Percentiles rank a stretch among this genome's conserved stretches.
Evolutionary conservation across 1,140 invertebrate species (phyloP).

Genomic region (Radopholus similis): DNA sequence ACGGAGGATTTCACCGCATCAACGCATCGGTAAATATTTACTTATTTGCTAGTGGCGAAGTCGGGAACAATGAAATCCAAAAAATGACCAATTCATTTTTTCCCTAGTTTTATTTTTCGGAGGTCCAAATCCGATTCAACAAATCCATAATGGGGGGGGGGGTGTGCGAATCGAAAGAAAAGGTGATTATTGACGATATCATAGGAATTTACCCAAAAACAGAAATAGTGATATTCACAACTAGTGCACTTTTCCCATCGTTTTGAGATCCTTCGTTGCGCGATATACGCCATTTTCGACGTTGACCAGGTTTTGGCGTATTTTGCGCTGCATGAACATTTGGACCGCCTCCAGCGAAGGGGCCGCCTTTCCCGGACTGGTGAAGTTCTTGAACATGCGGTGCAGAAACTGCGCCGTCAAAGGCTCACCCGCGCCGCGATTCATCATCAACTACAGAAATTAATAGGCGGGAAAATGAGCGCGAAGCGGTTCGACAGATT

Average conservation of each 20-base stretch:
- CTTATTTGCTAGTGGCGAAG: too few species aligned
- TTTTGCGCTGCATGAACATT: slow-evolving; percentile 51
- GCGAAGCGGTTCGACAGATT: too few species aligned
- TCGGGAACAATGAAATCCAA: too few species aligned
- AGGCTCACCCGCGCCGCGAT: slow-evolving; percentile 13
- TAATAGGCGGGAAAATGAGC: slow-evolving; percentile 70
- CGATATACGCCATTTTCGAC: slow-evolving; percentile 52
- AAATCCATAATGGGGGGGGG: too few species aligned
- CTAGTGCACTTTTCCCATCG: neutral
- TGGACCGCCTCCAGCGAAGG: slow-evolving; percentile 43
- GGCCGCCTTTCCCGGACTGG: slow-evolving; percentile 34
- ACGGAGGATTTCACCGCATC: too few species aligned
- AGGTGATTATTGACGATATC: too few species aligned
- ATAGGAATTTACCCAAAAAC: too few species aligned
- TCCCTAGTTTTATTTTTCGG: too few species aligned
- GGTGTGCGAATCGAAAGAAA: too few species aligned
- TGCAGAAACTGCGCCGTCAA: slow-evolving; percentile 32
- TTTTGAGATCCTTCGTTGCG: slow-evolving; percentile 35
- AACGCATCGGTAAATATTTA: too few species aligned
- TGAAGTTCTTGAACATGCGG: slow-evolving; percentile 42
- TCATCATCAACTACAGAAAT: slow-evolving; percentile 2
- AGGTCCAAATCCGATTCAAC: too few species aligned
- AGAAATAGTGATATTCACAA: neutral
- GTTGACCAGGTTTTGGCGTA: slow-evolving; percentile 38
- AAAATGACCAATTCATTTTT: too few species aligned